Evolutionary conservation across 2,113 vertebrate species (phyloP), one percentile per base, ranked within the genome.

Genomic region (Oceanites oceanicus): DNA sequence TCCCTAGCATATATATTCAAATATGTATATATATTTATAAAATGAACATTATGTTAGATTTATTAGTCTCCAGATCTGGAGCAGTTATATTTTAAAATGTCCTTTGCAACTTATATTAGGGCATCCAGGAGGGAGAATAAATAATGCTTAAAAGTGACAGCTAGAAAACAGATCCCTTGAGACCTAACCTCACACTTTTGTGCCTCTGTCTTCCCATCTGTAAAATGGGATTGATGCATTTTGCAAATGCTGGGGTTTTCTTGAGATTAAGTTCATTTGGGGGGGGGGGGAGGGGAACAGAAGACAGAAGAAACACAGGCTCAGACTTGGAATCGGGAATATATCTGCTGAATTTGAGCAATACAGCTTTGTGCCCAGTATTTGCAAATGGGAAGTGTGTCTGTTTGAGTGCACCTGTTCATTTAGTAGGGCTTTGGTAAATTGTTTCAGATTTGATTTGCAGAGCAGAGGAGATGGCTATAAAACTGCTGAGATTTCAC

Each of bases 1-100:
- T 18, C 66, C 67, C 71, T 30, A 72, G 67, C 40, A 66, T 93
- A 76, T 82, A 75, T 91, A 86, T 92, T 90, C 50, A 92, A 47
- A 93, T 84, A 77, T 78, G 42, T 61, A 85, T 84, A 23, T 67
- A 50, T 92, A 94, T 85, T 89, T 87, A 85, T 86, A 52, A 86
- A 86, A 63, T 67, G 23, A 94, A 84, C 86, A 63, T 90, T 86
- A 74, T 65, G 79, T 93, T 92, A 77, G 67, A 50, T 92, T 86
- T 95, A 80, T 94, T 90, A 74, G 42, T 88, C 44, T 84, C 26
- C 52, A 93, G 91, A 78, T 95, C 40, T 92, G 74, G 77, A 89
- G 63, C 67, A 17, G 50, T 86, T 88, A 14, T 71, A 83, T 94
- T 94, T 94, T 84, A 45, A 80, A 77, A 84, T 74, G 65, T 86